Conservation (phyloP, 2,888 invertebrate species). For the Tanaodytes sp. region DNA sequence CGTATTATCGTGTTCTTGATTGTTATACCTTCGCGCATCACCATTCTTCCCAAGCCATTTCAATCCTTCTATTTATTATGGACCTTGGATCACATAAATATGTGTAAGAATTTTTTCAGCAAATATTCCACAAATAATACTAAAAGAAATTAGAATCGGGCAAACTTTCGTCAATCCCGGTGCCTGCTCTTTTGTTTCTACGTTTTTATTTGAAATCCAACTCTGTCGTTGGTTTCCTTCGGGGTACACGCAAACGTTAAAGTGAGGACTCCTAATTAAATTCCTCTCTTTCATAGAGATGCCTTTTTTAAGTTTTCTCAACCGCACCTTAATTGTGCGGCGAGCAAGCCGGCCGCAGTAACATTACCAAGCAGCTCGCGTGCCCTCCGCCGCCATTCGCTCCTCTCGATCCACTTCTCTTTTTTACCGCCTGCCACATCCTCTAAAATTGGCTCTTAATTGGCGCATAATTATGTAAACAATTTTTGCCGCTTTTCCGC, state of each 20-base stretch:
- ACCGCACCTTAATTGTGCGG: slow-evolving; percentile 70
- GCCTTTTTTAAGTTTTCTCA: slow-evolving; percentile 67
- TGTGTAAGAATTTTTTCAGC: no score
- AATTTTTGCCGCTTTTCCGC: slow-evolving; percentile 54
- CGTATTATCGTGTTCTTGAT: slow-evolving; percentile 72
- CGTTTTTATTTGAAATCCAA: slow-evolving; percentile 28
- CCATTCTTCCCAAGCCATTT: slow-evolving; percentile 14
- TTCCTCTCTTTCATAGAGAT: slow-evolving; percentile 69
- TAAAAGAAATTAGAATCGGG: no score
- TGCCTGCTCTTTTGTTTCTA: background rate
- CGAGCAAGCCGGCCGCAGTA: slow-evolving; percentile 61
- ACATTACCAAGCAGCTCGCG: slow-evolving; percentile 47
- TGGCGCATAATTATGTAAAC: slow-evolving; percentile 71
- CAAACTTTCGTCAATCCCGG: background rate
- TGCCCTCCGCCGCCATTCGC: slow-evolving; percentile 50
- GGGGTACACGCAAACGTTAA: slow-evolving; percentile 67
- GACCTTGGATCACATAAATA: no score
- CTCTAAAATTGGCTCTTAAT: slow-evolving; percentile 64
- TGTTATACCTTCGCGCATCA: slow-evolving; percentile 61
- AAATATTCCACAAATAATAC: no score
- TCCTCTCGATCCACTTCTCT: slow-evolving; percentile 50
- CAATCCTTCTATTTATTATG: no score
- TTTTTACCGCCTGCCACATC: slow-evolving; percentile 46
- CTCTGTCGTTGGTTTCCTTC: slow-evolving; percentile 63
- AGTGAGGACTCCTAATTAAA: slow-evolving; percentile 69